Evolutionary conservation across 2,888 invertebrate genomes (phyloP).

Genomic region (Drosophila mercatorum): DNA sequence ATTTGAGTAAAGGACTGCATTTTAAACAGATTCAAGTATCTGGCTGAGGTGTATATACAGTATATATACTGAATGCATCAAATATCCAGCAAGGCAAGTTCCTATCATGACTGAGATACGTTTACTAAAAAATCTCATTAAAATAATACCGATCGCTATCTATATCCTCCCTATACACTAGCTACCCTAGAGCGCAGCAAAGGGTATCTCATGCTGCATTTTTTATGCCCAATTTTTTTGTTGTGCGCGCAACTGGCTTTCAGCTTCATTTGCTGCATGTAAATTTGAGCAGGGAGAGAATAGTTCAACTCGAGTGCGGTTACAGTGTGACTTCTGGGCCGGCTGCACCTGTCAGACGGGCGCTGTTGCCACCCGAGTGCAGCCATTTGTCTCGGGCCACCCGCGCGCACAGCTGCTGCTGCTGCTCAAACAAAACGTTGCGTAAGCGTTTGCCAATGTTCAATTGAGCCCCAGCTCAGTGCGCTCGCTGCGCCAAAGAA

Average conservation of each 20-base stretch:
- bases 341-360: slow-evolving; percentile 57
- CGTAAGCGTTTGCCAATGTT: slow-evolving; percentile 74
- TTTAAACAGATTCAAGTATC: slow-evolving; percentile 1
- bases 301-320: slow-evolving; percentile 40
- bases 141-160: too few relatives aligned
- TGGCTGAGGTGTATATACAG: too few relatives aligned
- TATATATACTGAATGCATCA: too few relatives aligned
- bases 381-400: slow-evolving; percentile 66
- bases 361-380: slow-evolving; percentile 54
- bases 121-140: too few relatives aligned
- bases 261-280: slow-evolving; percentile 74
- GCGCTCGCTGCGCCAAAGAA: slow-evolving; percentile 31
- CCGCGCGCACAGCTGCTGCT: slow-evolving; percentile 2
- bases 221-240: background rate
- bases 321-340: slow-evolving; percentile 52
- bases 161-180: background rate
- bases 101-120: too few relatives aligned
- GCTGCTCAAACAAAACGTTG: slow-evolving; percentile 66
- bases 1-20: background rate
- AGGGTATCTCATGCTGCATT: background rate
- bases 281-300: slow-evolving; percentile 45
- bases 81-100: too few relatives aligned
- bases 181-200: background rate
- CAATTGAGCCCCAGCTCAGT: slow-evolving; percentile 36
- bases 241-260: slow-evolving; percentile 37